Evolutionary conservation across 2,797 vertebrate species (phyloP).

Genomic region (Pteronotus mesoamericanus): DNA sequence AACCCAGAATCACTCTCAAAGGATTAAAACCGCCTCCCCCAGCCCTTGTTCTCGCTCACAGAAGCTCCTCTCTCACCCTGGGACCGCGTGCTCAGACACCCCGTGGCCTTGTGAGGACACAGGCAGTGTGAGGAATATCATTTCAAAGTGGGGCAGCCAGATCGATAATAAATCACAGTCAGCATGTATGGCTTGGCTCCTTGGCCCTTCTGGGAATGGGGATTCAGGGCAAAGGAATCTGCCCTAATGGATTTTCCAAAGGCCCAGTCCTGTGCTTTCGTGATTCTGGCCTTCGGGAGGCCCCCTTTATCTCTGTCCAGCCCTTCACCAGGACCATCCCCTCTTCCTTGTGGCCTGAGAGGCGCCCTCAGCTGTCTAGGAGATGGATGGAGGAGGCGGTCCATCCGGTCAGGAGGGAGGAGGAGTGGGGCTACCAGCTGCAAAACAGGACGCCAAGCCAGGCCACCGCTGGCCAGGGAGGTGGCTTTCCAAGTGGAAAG

Average conservation of each 20-base stretch:
- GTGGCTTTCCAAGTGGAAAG: constrained; percentile 42
- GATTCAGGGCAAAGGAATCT: constrained; percentile 47
- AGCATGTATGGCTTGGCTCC: constrained; percentile 8
- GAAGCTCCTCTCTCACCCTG: background rate
- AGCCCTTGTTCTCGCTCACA: background rate
- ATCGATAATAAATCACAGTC: constrained; percentile 25
- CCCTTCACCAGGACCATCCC: background rate
- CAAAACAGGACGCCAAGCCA: background rate
- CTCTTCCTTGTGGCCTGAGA: background rate
- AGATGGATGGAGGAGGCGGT: background rate
- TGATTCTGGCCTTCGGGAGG: background rate
- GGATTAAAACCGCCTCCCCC: background rate
- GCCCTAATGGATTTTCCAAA: constrained; percentile 52
- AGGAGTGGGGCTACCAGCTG: constrained; percentile 6
- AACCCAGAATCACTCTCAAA: background rate
- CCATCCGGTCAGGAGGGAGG: rapidly evolving
- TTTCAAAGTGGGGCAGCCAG: background rate
- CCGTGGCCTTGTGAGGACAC: background rate
- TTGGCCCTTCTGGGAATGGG: background rate
- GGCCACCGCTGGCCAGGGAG: background rate
- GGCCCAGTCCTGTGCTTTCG: background rate
- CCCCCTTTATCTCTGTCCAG: background rate
- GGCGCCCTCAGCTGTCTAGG: background rate
- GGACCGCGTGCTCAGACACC: background rate
- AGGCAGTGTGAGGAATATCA: background rate